A percentile compares a stretch with the other conserved stretches of the same genome.
phyloP scores from a whole-genome alignment of 2,888 invertebrate species.

The Brachyptera putata region DNA sequence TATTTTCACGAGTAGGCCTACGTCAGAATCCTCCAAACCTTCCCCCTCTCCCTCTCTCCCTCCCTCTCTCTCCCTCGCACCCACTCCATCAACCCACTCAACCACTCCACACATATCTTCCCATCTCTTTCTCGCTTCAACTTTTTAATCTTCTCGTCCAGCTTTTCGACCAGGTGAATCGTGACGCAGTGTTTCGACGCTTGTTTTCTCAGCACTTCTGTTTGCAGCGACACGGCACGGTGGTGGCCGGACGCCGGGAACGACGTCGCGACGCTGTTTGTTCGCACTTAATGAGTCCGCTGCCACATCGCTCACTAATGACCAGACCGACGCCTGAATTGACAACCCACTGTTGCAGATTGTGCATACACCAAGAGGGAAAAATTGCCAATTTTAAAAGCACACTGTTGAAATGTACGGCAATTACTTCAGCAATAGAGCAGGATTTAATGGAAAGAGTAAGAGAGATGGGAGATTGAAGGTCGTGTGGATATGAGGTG shows the following conservation, averaged over 20 bases:
- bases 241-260: neutral
- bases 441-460: conserved; percentile 5
- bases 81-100: no score
- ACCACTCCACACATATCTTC: no score
- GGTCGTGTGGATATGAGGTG: no score
- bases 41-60: neutral
- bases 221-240: neutral
- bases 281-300: conserved; percentile 15
- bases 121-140: neutral
- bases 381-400: conserved; percentile 19
- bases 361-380: no score
- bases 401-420: conserved; percentile 2
- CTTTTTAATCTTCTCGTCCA: neutral
- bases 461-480: no score
- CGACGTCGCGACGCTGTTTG: conserved; percentile 11
- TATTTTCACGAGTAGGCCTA: no score
- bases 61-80: neutral
- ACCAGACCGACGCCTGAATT: neutral
- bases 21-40: neutral
- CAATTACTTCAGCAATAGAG: conserved; percentile 14
- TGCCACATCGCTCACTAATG: conserved; percentile 6
- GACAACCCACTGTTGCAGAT: neutral
- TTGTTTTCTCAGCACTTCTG: conserved; percentile 4
- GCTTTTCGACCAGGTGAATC: neutral
- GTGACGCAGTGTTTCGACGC: neutral